phyloP scores from a whole-genome alignment of 92 coral and sea anemone genomes.

The Paragorgia papillata region DNA sequence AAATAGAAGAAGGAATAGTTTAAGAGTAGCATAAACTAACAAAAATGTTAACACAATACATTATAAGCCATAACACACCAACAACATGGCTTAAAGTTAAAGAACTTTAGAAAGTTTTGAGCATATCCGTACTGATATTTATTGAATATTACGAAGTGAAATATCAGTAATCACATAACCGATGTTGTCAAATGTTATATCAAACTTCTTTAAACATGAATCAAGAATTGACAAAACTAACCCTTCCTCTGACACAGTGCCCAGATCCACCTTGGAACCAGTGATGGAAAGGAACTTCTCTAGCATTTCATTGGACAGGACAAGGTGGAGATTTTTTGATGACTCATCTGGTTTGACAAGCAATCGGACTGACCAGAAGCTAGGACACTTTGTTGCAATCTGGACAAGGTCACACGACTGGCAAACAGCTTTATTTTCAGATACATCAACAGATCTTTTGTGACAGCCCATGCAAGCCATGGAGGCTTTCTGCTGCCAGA shows the following conservation, averaged over 20 bases:
- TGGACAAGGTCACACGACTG: conserved; percentile 13
- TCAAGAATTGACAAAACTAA: conserved; percentile 23
- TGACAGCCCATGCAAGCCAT: conserved; percentile 2
- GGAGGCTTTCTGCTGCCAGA: conserved; percentile 12
- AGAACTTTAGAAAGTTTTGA: too few species aligned
- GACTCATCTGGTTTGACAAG: neutral
- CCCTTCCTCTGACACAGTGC: conserved; percentile 17
- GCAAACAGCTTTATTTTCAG: conserved; percentile 13
- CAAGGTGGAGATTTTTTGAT: neutral
- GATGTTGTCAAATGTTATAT: conserved; percentile 18
- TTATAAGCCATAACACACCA: too few species aligned
- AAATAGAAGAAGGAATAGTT: too few species aligned
- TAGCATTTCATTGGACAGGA: too few species aligned
- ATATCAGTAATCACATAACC: conserved; percentile 22
- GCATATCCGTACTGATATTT: conserved; percentile 17
- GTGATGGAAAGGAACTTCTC: conserved; percentile 23
- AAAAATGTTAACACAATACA: too few species aligned
- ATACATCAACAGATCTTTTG: conserved; percentile 2
- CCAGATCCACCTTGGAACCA: neutral
- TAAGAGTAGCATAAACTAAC: too few species aligned
- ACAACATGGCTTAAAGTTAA: too few species aligned
- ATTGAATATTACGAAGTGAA: neutral
- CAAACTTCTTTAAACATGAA: conserved; percentile 9
- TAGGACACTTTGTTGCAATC: neutral
- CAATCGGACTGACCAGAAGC: conserved; percentile 5